phyloP scores from a whole-genome alignment of 1,140 invertebrate species.

The Mactra quadrangularis region DNA sequence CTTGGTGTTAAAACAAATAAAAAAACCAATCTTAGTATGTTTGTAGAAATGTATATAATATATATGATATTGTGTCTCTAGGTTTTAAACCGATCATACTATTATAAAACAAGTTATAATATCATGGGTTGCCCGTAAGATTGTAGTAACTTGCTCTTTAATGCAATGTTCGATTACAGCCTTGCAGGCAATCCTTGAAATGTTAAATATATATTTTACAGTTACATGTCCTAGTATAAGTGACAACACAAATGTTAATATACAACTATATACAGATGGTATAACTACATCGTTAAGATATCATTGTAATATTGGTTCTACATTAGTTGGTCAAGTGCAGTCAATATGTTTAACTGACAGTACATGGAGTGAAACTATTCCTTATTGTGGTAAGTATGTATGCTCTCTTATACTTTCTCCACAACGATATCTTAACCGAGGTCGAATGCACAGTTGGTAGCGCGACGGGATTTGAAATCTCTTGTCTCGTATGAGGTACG shows the following conservation, averaged over 20 bases:
- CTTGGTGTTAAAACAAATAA: too few species aligned
- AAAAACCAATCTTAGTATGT: too few species aligned
- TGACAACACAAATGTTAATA: background rate
- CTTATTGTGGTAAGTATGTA: slow-evolving; percentile 47
- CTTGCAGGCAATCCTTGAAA: too few species aligned
- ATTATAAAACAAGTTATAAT: too few species aligned
- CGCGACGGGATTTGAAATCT: too few species aligned
- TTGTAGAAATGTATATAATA: too few species aligned
- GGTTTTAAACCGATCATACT: too few species aligned
- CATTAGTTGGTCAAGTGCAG: slow-evolving; percentile 2
- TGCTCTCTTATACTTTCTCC: background rate
- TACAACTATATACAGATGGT: slow-evolving; percentile 20
- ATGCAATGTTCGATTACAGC: too few species aligned
- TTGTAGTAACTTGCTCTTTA: too few species aligned
- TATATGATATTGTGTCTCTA: too few species aligned
- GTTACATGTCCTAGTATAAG: slow-evolving; percentile 18
- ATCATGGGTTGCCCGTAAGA: too few species aligned
- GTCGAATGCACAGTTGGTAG: background rate
- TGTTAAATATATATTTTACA: slow-evolving; percentile 3
- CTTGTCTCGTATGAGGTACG: too few species aligned
- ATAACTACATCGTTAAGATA: slow-evolving; percentile 16
- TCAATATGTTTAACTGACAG: background rate
- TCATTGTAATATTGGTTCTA: slow-evolving; percentile 14
- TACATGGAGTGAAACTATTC: slow-evolving; percentile 6
- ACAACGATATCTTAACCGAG: background rate